Evolutionary conservation across 2,888 invertebrate genomes (phyloP).

Genomic region (Leucophenga maculata): DNA sequence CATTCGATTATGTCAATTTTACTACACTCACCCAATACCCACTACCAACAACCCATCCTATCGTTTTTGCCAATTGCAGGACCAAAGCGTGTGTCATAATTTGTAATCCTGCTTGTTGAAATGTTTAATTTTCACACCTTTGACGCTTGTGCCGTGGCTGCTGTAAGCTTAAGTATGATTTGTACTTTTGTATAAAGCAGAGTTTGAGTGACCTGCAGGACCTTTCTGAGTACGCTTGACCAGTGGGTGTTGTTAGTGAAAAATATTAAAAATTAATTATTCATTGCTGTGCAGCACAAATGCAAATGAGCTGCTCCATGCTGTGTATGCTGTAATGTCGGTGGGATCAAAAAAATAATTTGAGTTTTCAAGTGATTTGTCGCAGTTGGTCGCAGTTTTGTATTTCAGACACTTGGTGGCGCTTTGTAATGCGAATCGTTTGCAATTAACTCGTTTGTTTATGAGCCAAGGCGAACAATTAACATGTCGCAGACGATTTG

Average conservation of each 20-base stretch:
- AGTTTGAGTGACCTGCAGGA: not conserved
- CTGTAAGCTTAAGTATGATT: constrained; percentile 42
- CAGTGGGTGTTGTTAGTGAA: not conserved
- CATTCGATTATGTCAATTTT: constrained; percentile 23
- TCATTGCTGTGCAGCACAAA: not conserved
- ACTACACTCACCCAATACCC: not conserved
- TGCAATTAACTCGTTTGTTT: constrained; percentile 68
- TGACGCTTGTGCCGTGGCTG: constrained; percentile 32
- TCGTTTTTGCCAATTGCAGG: not conserved
- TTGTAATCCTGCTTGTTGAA: constrained; percentile 65
- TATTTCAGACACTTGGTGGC: constrained; percentile 23
- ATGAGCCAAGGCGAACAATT: constrained; percentile 66
- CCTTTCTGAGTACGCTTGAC: not conserved
- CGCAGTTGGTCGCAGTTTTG: constrained; percentile 22
- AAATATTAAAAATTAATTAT: constrained; percentile 23
- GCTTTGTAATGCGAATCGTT: constrained; percentile 53
- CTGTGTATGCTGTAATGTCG: not conserved
- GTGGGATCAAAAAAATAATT: not conserved
- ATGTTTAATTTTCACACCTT: constrained; percentile 69
- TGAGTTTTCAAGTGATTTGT: constrained; percentile 17
- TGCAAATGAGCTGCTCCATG: too few relatives aligned
- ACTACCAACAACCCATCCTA: not conserved
- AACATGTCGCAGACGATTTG: constrained; percentile 60
- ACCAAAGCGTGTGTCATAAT: constrained; percentile 64
- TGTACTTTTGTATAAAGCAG: not conserved